Base-by-base conservation (phyloP, 2,888 invertebrate genomes). In the Serripes groenlandicus region DNA sequence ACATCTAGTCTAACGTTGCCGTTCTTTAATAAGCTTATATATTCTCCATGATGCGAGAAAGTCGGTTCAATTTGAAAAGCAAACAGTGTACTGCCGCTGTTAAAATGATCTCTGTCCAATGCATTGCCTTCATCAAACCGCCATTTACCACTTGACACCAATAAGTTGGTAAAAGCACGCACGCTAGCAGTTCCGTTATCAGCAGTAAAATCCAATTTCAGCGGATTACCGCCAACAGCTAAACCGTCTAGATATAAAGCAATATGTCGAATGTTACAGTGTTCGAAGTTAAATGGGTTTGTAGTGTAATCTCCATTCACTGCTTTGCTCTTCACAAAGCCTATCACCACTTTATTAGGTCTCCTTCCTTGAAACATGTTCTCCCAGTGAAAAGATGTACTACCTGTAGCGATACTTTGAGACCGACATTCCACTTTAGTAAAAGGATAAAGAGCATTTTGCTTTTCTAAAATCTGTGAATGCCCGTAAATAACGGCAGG, bases 331-430 rank as follows among this genome's bases (percentile, higher is more conserved):
- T 80, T 64, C 21, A 75, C 80, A 42, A 83, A 85, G 7, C 70
- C 78, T 11, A 82, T 60, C n/a, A 49, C 32, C 0, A 79, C 32
- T n/a, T 69, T 35, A 21, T 66, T 64, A 5, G 86, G 78, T 66
- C 69, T 62, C 30, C 72, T 58, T 18, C 81, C 79, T n/a, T 68
- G 74, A 76, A 81, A 85, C 62, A 85, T 54, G 35, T 80, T 81
- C 42, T 85, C 78, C 49, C 74, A 81, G 35, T 42, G 70, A 34
- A 77, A 85, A 42, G 34, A 66, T 9, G 75, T 66, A 9, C 28
- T 34, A 32, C 86, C 86, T 7, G 72, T 58, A 21, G 86, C 66
- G 42, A 83, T 72, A 37, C 78, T 74, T 21, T 71, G 18, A 21
- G 56, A 52, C 26, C 68, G 30, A 35, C 32, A 30, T 56, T 78